Evolutionary conservation across 2,888 invertebrate genomes (phyloP).

Genomic region (Latrodectus elegans): DNA sequence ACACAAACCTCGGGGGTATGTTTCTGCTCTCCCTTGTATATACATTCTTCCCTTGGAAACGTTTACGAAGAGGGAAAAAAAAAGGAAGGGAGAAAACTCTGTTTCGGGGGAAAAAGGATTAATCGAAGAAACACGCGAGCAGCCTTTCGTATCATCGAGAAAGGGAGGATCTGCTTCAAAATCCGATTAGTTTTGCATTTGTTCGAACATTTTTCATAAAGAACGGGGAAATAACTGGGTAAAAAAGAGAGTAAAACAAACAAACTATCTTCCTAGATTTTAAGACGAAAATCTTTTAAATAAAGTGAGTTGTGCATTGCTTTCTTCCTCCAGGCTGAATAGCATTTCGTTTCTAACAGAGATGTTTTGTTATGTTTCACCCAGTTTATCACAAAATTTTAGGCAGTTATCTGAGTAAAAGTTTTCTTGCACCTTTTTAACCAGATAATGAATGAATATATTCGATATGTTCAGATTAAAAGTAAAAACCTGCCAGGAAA

Average conservation of each 20-base stretch:
- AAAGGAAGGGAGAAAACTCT: slow-evolving; percentile 54
- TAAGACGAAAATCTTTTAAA: neutral
- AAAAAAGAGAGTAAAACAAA: neutral
- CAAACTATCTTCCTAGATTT: slow-evolving; percentile 9
- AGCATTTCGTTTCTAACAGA: too few relatives aligned
- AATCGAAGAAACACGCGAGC: slow-evolving; percentile 58
- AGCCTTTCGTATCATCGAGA: slow-evolving; percentile 36
- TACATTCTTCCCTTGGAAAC: slow-evolving; percentile 5
- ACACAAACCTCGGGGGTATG: slow-evolving; percentile 12
- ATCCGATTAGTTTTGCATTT: slow-evolving; percentile 60
- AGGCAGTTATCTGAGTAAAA: too few relatives aligned
- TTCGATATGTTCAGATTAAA: too few relatives aligned
- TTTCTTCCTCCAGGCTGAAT: too few relatives aligned
- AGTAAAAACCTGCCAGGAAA: too few relatives aligned
- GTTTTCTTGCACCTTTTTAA: too few relatives aligned
- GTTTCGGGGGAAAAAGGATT: slow-evolving; percentile 50
- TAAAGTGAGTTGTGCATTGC: too few relatives aligned
- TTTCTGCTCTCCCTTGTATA: neutral
- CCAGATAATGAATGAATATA: too few relatives aligned
- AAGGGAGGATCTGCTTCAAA: slow-evolving; percentile 33
- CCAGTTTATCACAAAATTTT: too few relatives aligned
- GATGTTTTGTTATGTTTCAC: too few relatives aligned
- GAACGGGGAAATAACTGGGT: neutral
- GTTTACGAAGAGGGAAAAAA: neutral
- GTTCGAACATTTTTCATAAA: slow-evolving; percentile 10